Base-by-base conservation (phyloP, 1,140 invertebrate genomes). In the Amyelois transitella region DNA sequence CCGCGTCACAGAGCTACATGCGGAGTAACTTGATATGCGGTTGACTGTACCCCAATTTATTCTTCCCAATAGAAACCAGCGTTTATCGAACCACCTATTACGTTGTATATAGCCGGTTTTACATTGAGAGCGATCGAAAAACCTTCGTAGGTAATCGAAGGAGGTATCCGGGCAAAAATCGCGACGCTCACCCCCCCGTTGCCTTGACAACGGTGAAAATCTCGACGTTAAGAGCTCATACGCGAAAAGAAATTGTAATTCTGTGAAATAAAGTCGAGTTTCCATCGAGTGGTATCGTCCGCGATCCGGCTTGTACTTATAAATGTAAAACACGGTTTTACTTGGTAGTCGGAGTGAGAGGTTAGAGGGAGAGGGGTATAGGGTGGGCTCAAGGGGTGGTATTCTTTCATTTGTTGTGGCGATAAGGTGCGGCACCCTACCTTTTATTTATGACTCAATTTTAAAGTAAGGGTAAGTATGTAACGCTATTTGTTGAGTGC, bases 381-480 rank as follows among this genome's bases (percentile, higher is more conserved):
- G 50, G 60, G 55, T 55, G 63, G 59, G n/a, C 52, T 28, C 44
- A 44, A 32, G 48, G 62, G 68, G 73, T 66, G 70, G 72, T 73
- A 70, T 81, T 79, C 80, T 82, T 86, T 81, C 77, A 81, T 81
- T 82, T 84, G 80, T 82, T 83, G 79, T 73, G 77, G 78, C 81
- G 83, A 84, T 84, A 86, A 86, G 79, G 77, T 81, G 77, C 76
- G 63, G 69, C 59, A 69, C 60, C 58, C 67, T 69, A 79, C 78
- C 75, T 81, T 84, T 80, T 83, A 84, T 86, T 86, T 85, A 86
- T 83, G 74, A 75, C 77, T 83, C 75, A 69, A 85, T 85, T 86
- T 85, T 86, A 86, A 86, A 86, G 62, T 73, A 68, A 63, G 79
- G 78, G 70, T 61, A 69, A 75, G 77, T 76, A 65, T 75, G 78